These are phyloP conservation scores for Chrysaora quinquecirrha DNA, from an alignment of 30 jellyfish, hydroid and myxozoan species.

Conservation along the genomic window DNA sequence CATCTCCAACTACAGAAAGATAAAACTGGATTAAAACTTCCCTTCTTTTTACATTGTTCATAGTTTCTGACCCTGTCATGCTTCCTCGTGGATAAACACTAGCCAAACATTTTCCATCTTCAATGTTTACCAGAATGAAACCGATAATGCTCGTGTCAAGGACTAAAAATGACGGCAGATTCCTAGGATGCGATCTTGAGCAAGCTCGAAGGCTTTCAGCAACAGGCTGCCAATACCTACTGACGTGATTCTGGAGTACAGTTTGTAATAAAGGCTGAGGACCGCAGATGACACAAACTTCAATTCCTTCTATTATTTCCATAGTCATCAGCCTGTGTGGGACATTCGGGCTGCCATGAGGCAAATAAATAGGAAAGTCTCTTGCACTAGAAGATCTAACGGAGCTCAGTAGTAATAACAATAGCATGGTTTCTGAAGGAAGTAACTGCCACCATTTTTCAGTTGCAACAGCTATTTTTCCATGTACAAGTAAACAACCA, in stretches of 20 bases:
- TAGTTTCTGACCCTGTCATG: conserved; percentile 65
- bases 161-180: conserved; percentile 63
- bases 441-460: conserved; percentile 96
- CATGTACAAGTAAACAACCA: conserved; percentile 85
- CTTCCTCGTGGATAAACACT: conserved; percentile 86
- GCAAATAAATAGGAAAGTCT: conserved; percentile 91
- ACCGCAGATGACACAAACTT: conserved; percentile 90
- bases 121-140: conserved; percentile 70
- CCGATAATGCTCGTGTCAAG: conserved; percentile 73
- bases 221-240: conserved; percentile 83
- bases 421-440: conserved; percentile 77
- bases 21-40: conserved; percentile 63
- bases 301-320: conserved; percentile 77
- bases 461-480: conserved; percentile 91
- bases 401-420: conserved; percentile 55
- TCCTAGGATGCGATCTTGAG: conserved; percentile 76
- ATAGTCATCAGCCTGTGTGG: conserved; percentile 92
- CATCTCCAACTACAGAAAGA: conserved; percentile 61
- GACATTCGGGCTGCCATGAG: conserved; percentile 92
- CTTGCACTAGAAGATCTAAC: conserved; percentile 68
- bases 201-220: conserved; percentile 62
- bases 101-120: conserved; percentile 81
- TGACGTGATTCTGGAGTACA: conserved; percentile 53
- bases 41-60: conserved; percentile 58
- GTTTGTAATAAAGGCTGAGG: conserved; percentile 88